A percentile compares a stretch with the other conserved stretches of the same genome.
phyloP scores from a whole-genome alignment of 2,888 invertebrate species.

The Hypomecis punctinalis region DNA sequence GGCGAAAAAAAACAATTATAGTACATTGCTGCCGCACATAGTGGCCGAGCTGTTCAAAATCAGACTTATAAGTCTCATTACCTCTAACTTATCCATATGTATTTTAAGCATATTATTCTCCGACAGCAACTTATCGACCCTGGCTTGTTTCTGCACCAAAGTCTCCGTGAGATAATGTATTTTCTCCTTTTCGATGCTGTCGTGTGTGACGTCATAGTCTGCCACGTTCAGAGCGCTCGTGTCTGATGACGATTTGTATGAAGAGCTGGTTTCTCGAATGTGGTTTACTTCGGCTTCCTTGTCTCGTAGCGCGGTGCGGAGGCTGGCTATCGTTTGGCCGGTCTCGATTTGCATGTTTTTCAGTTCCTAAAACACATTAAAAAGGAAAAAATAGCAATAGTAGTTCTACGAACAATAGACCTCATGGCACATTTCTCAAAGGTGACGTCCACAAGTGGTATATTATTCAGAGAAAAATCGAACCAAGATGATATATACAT shows the following conservation, averaged over 20 bases:
- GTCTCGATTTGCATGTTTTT: constrained; percentile 67
- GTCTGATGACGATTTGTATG: constrained; percentile 53
- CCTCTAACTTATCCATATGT: constrained; percentile 93
- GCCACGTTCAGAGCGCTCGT: constrained; percentile 75
- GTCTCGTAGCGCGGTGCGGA: constrained; percentile 62
- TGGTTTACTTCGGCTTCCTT: constrained; percentile 66
- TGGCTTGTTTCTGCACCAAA: constrained; percentile 93
- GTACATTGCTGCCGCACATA: too few relatives aligned
- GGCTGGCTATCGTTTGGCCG: constrained; percentile 64
- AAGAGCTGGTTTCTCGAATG: constrained; percentile 55
- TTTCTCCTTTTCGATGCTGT: constrained; percentile 67
- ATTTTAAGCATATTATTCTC: constrained; percentile 94
- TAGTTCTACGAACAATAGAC: too few relatives aligned
- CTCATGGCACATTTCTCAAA: too few relatives aligned
- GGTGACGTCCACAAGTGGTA: too few relatives aligned
- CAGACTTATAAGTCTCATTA: constrained; percentile 53
- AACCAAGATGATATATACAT: too few relatives aligned
- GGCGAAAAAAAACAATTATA: too few relatives aligned
- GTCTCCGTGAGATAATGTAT: constrained; percentile 90
- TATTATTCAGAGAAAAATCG: too few relatives aligned
- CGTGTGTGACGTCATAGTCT: constrained; percentile 67
- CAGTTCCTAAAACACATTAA: constrained; percentile 68
- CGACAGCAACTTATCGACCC: constrained; percentile 92
- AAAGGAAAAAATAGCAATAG: not conserved
- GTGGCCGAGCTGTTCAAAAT: not conserved